Base-by-base conservation (phyloP, 2,888 invertebrate genomes). In the Harpalus rufipes region DNA sequence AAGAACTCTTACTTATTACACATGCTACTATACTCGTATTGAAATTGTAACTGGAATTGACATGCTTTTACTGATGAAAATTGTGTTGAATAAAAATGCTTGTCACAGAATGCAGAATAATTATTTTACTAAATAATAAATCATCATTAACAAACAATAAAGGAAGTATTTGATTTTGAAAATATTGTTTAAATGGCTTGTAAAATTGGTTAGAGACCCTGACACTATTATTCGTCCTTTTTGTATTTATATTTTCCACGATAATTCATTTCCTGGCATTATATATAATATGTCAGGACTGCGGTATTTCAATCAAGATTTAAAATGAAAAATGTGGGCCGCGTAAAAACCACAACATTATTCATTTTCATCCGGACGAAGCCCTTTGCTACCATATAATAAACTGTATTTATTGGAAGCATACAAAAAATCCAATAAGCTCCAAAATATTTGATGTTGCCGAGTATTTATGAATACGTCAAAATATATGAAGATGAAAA, bases 331-430 rank as follows among this genome's bases (percentile, higher is more conserved):
- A 83, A 83, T 83, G 61, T 59, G 56, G 32, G 59, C 44, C 44
- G 21, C 61, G 56, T 58, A 58, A 82, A 61, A 56, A 84, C 78
- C 65, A 25, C 51, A 14, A 84, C 84, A 84, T 78, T 63, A 84
- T 84, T 84, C 78, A 84, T 78, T 84, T 81, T 65, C 32, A 58
- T 14, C 65, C 83, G 16, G 76, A 12, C 44, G 44, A 12, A 10
- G 39, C 56, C 61, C 63, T 76, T 32, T 76, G 61, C 78, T 59
- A 12, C 14, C 63, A 74, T 25, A 83, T 83, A 76, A 83, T 83
- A 83, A 83, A 83, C 61, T 76, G 83, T 83, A 82, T 83, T 76
- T 74, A 83, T 83, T 74, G 74, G 83, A 83, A 83, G 83, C 72
- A 41, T 74, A 72, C 59, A 76, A 83, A 82, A 83, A 74, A 74